Evolutionary conservation across 2,113 vertebrate species (phyloP).

Genomic region (Cyanoramphus novaezelandiae): DNA sequence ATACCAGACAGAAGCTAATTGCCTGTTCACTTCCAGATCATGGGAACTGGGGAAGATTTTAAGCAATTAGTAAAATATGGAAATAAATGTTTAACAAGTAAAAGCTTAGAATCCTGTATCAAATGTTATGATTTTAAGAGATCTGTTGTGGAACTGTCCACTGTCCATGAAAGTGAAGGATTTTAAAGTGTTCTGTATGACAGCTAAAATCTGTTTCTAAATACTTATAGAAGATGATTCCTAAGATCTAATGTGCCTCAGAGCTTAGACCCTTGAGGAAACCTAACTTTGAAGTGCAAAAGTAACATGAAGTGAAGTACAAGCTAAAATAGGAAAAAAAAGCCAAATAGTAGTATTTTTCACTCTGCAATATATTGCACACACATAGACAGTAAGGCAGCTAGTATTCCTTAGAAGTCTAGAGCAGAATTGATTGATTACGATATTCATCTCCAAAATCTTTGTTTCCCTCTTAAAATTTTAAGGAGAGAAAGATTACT

Average conservation of each 20-base stretch:
- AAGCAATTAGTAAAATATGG: not conserved
- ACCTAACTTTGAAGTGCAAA: not conserved
- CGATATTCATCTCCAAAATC: not conserved
- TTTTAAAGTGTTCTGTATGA: not conserved
- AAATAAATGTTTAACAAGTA: not conserved
- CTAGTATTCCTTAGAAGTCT: not conserved
- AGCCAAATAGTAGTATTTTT: not conserved
- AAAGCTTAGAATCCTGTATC: not conserved
- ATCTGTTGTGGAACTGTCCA: not conserved
- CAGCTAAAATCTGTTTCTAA: not conserved
- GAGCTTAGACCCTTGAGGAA: not conserved
- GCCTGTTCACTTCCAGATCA: not conserved
- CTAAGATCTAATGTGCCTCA: not conserved
- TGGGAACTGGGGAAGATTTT: not conserved
- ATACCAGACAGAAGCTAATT: not conserved
- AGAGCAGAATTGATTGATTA: not conserved
- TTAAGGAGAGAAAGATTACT: not conserved
- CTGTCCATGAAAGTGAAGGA: not conserved
- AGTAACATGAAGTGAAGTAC: not conserved
- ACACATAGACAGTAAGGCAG: not conserved
- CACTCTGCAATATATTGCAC: not conserved
- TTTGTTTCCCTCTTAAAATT: not conserved
- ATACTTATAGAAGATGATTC: not conserved
- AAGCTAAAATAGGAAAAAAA: not conserved
- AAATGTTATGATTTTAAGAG: not conserved